Percentiles rank a stretch among this genome's conserved stretches.
Conservation (phyloP, 2,888 invertebrate genomes). For the Phrixothrix hirtus region DNA sequence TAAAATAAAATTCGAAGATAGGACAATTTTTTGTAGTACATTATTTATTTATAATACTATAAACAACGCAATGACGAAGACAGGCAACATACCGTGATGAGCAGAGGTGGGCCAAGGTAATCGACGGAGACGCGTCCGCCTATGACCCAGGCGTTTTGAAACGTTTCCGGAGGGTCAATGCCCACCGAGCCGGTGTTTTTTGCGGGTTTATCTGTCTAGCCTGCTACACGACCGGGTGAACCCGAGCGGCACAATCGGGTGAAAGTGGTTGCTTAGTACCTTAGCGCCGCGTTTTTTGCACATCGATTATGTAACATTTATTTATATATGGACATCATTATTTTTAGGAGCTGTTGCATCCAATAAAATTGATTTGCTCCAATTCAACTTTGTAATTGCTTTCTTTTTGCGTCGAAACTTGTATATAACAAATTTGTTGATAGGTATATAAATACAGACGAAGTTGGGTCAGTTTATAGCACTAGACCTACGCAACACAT, state of each 20-base stretch:
- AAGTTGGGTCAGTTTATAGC: constrained; percentile 15
- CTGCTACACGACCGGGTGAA: constrained; percentile 25
- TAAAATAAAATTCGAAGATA: too few relatives aligned
- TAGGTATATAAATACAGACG: constrained; percentile 4
- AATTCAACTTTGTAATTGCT: not conserved
- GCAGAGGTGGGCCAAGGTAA: constrained; percentile 27
- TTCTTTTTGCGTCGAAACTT: not conserved
- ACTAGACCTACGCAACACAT: constrained; percentile 37
- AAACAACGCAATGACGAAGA: constrained; percentile 12
- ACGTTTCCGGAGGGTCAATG: constrained; percentile 31
- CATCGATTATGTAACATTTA: constrained; percentile 22
- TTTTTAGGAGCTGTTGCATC: constrained; percentile 18
- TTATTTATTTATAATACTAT: constrained; percentile 1
- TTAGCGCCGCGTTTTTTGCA: constrained; percentile 21
- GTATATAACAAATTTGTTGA: not conserved
- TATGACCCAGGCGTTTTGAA: constrained; percentile 26
- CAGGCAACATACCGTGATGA: constrained; percentile 11
- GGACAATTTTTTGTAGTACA: too few relatives aligned
- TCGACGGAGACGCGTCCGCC: constrained; percentile 24
- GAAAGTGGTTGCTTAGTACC: constrained; percentile 18
- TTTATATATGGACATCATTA: constrained; percentile 19
- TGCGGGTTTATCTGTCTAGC: constrained; percentile 31
- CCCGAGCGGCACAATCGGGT: constrained; percentile 27
- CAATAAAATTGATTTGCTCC: not conserved
- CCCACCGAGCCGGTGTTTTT: constrained; percentile 27